These are phyloP conservation scores for Myripristis murdjan DNA, from an alignment of 2,797 vertebrate species.

Conservation along the genomic window DNA sequence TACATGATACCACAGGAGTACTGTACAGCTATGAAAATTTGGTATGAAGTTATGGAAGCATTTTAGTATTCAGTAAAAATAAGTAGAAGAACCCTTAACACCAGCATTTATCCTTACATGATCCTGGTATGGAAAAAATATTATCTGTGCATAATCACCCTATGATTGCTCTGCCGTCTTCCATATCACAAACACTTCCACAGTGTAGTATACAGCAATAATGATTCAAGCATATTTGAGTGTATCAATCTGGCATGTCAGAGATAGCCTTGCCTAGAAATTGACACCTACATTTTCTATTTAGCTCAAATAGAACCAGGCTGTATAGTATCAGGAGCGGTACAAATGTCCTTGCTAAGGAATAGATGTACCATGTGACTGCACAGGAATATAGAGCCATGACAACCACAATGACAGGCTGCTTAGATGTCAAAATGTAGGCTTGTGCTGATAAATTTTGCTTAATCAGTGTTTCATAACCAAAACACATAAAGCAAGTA, in stretches of 20 bases:
- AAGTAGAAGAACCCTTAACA: too few species aligned
- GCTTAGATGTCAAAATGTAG: conserved; percentile 16
- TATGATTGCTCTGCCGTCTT: conserved; percentile 4
- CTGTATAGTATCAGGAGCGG: background rate
- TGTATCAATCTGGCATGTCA: background rate
- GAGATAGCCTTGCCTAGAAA: background rate
- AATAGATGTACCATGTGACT: conserved; percentile 15
- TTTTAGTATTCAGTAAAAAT: too few species aligned
- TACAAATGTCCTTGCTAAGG: conserved; percentile 1
- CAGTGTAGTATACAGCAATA: background rate
- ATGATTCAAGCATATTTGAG: conserved; percentile 12
- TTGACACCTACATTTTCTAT: background rate
- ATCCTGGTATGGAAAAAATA: background rate
- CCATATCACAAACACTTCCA: background rate
- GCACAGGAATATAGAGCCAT: conserved; percentile 38
- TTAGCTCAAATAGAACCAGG: background rate
- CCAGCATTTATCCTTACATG: background rate
- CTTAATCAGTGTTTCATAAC: background rate
- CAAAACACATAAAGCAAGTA: conserved; percentile 6
- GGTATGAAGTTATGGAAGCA: too few species aligned
- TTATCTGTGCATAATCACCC: background rate
- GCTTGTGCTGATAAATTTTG: background rate
- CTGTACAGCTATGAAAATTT: too few species aligned
- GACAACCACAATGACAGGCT: conserved; percentile 29
- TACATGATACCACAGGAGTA: too few species aligned